Base-by-base conservation (phyloP, 2,113 vertebrate genomes). In the Dasyornis broadbenti region DNA sequence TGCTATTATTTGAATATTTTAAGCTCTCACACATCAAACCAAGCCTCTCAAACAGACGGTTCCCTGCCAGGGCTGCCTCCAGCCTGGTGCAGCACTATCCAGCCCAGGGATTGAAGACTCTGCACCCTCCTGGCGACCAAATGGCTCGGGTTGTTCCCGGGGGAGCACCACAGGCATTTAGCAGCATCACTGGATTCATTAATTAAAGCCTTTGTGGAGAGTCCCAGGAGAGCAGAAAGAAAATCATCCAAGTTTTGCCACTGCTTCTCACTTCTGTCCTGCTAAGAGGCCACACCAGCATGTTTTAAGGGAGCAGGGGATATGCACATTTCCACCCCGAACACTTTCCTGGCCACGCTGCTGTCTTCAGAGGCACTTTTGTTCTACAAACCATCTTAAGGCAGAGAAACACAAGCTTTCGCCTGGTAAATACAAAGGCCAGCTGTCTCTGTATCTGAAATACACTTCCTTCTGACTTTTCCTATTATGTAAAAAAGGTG, bases 101-200 rank as follows among this genome's bases (percentile, higher is more conserved):
- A 35, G 64, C 31, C 16, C 3, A 0, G 17, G 39, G 19, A 64
- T 26, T 0, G 2, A 24, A 26, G 54, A 83, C 40, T 50, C 49
- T 40, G 20, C 2, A 10, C 7, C 37, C 45, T 82, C n/a, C 65
- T 6, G 23, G 44, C 23, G 40, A 70, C 11, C 2, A 5, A 64
- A 54, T 3, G 35, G 54, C 76, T 75, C 1, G 0, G 20, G 47
- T 1, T 6, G 1, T 13, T 47, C 44, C 42, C 3, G 2, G 16
- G 64, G 35, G 31, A 73, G 37, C 52, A 49, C 19, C 76, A 47
- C 3, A 3, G 44, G 44, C 47, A 52, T 49, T 69, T 3, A 53
- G 40, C 70, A 87, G 53, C 73, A 80, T n/a, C 92, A 4, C 65
- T 35, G 12, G 4, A 33, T 44, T 76, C n/a, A 54, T 79, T 61